Percentiles rank a stretch among this genome's conserved stretches.
These are phyloP conservation scores for Oxycera nigricornis DNA, from an alignment of 2,888 invertebrate species.

Conservation along the genomic window DNA sequence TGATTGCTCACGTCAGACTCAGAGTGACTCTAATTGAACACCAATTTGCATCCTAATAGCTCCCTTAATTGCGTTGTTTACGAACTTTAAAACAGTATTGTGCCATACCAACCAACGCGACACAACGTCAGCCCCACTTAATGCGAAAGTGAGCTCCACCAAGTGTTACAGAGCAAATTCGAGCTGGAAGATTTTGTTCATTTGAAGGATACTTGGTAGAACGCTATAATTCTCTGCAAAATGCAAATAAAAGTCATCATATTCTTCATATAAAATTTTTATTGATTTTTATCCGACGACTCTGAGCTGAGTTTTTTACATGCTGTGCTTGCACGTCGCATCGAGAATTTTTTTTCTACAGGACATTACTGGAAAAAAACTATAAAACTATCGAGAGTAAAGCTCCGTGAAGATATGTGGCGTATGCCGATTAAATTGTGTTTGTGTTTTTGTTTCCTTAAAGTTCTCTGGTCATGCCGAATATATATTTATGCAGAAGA, in stretches of 20 bases:
- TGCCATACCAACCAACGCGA: background rate
- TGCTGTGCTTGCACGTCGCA: background rate
- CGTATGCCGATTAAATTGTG: too few relatives aligned
- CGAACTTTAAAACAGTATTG: constrained; percentile 21
- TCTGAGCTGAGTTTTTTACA: background rate
- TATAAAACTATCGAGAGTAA: too few relatives aligned
- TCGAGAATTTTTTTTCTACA: too few relatives aligned
- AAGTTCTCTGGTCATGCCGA: too few relatives aligned
- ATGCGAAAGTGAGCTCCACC: background rate
- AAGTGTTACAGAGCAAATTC: background rate
- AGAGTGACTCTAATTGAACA: constrained; percentile 32
- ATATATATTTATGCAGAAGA: too few relatives aligned
- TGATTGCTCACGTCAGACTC: constrained; percentile 10
- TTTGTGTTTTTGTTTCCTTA: too few relatives aligned
- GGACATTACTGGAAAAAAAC: too few relatives aligned
- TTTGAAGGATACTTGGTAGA: background rate
- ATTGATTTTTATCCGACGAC: constrained; percentile 39
- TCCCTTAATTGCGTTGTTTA: constrained; percentile 37
- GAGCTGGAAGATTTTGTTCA: background rate
- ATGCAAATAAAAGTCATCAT: constrained; percentile 46
- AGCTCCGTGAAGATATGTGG: too few relatives aligned
- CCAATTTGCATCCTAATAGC: constrained; percentile 34
- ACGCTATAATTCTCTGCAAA: constrained; percentile 41
- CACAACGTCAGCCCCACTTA: background rate
- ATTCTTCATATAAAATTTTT: constrained; percentile 44